phyloP scores from a whole-genome alignment of 1,140 invertebrate species.

The Drosophila oshimai region DNA sequence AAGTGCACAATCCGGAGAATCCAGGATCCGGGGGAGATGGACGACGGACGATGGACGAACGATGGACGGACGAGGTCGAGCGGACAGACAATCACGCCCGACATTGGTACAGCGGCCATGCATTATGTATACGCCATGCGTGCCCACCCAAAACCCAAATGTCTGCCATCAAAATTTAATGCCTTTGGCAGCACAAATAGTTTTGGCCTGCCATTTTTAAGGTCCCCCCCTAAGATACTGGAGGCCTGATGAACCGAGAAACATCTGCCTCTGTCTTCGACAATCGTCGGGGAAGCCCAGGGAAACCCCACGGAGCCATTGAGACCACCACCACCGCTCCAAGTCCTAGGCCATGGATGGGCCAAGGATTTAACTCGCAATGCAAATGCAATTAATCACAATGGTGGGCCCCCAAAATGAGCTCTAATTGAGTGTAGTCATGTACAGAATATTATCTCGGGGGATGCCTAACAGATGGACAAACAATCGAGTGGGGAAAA shows the following conservation, averaged over 20 bases:
- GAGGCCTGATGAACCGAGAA: conserved; percentile 18
- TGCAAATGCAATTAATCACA: conserved; percentile 73
- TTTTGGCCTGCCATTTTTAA: conserved; percentile 69
- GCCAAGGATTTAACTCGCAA: conserved; percentile 15
- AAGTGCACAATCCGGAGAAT: conserved; percentile 67
- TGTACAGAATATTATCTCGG: conserved; percentile 18
- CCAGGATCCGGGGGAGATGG: conserved; percentile 10
- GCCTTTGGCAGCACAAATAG: conserved; percentile 71
- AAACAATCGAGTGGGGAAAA: not conserved
- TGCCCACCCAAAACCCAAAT: conserved; percentile 14
- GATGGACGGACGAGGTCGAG: not conserved
- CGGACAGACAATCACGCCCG: conserved; percentile 61
- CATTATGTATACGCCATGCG: conserved; percentile 74
- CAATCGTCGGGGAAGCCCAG: not conserved
- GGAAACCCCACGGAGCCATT: conserved; percentile 20
- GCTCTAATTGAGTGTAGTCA: conserved; percentile 58
- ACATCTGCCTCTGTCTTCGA: not conserved
- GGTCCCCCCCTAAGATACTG: not conserved
- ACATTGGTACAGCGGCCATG: conserved; percentile 57
- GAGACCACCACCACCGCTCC: not conserved
- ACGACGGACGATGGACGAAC: not conserved
- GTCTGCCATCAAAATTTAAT: conserved; percentile 74
- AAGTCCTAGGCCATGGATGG: not conserved
- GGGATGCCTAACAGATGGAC: not conserved
- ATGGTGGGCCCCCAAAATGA: conserved; percentile 2